phyloP scores from a whole-genome alignment of 2,113 vertebrate species.

The Lipophrys pholis region DNA sequence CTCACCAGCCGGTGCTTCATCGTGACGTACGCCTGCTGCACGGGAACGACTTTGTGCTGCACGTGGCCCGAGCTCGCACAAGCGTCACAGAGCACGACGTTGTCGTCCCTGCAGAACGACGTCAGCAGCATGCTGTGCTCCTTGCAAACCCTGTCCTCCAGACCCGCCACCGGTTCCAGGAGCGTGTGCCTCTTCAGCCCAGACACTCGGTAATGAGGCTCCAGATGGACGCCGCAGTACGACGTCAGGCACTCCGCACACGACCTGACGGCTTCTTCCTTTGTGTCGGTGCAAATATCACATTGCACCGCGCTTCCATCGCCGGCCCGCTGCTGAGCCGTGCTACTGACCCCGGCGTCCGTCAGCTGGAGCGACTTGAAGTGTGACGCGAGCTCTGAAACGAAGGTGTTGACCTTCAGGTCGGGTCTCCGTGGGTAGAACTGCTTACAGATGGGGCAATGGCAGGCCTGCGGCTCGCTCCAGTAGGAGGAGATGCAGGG shows the following conservation, averaged over 20 bases:
- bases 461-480: background rate
- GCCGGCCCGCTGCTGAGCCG: background rate
- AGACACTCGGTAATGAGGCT: constrained; percentile 60
- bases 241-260: constrained; percentile 71
- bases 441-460: constrained; percentile 63
- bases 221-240: constrained; percentile 66
- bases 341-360: background rate
- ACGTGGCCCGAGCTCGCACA: constrained; percentile 21
- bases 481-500: constrained; percentile 62
- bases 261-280: constrained; percentile 58
- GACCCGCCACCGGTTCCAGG: constrained; percentile 27
- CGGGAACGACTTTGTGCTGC: constrained; percentile 14
- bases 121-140: constrained; percentile 42
- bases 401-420: constrained; percentile 73
- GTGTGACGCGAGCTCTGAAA: constrained; percentile 45
- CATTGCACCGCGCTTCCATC: constrained; percentile 42
- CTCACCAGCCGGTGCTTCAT: constrained; percentile 22
- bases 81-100: constrained; percentile 43
- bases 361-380: constrained; percentile 31
- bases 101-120: constrained; percentile 42
- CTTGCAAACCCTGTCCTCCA: constrained; percentile 57
- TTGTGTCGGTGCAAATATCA: constrained; percentile 45
- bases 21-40: background rate
- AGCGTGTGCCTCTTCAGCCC: constrained; percentile 70
- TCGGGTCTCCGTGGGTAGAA: constrained; percentile 37